phyloP scores from a whole-genome alignment of 2,797 vertebrate species.

The Sebastes diaconus region DNA sequence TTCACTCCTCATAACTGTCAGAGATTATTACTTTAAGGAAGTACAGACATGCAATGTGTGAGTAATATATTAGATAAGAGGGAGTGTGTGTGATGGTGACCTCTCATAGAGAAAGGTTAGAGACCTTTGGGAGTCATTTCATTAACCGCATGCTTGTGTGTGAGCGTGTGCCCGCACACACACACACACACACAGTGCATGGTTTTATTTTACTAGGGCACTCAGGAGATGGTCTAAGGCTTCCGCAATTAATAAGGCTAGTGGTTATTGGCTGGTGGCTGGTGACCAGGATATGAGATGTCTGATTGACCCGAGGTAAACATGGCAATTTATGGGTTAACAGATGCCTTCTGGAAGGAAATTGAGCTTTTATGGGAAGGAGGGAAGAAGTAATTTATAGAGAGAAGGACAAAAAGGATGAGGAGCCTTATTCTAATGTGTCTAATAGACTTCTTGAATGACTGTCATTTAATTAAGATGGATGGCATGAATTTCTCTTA shows the following conservation, averaged over 20 bases:
- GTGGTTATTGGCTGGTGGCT: constrained; percentile 70
- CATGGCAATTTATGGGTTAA: constrained; percentile 63
- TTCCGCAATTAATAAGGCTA: constrained; percentile 71
- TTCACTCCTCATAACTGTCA: constrained; percentile 21
- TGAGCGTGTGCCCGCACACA: constrained; percentile 1
- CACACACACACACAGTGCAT: constrained; percentile 10
- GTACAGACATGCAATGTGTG: constrained; percentile 10
- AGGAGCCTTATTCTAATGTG: constrained; percentile 41
- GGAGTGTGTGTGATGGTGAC: constrained; percentile 39
- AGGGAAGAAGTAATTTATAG: constrained; percentile 18
- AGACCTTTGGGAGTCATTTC: constrained; percentile 63
- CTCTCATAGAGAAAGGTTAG: constrained; percentile 51
- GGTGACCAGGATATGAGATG: constrained; percentile 50
- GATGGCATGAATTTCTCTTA: constrained; percentile 33
- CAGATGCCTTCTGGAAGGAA: constrained; percentile 42
- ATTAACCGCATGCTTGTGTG: constrained; percentile 33
- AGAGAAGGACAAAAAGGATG: constrained; percentile 32
- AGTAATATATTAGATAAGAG: constrained; percentile 31
- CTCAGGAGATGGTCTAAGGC: constrained; percentile 55
- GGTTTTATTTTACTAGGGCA: constrained; percentile 56
- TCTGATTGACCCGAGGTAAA: constrained; percentile 60
- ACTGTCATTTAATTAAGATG: constrained; percentile 60
- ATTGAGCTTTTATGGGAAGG: constrained; percentile 50
- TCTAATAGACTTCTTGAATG: constrained; percentile 46
- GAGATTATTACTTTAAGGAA: constrained; percentile 18